A percentile compares a stretch with the other conserved stretches of the same genome.
Evolutionary conservation across 2,888 invertebrate species (phyloP).

Genomic region (Drosophila mayaguana): DNA sequence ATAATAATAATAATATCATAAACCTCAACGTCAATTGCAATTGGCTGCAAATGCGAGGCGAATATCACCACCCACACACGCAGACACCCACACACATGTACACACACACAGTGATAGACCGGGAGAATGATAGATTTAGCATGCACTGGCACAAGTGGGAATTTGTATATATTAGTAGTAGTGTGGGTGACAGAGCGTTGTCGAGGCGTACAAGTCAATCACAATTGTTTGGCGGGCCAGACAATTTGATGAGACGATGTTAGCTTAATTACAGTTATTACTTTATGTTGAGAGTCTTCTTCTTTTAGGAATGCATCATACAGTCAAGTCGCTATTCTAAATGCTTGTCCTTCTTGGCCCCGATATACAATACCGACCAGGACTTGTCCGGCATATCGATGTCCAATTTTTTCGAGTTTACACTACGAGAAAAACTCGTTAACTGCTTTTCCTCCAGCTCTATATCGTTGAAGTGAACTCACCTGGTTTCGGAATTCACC

Average conservation of each 20-base stretch:
- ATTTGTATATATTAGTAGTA: constrained; percentile 50
- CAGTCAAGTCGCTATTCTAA: constrained; percentile 31
- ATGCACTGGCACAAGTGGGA: constrained; percentile 56
- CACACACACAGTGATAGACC: constrained; percentile 1
- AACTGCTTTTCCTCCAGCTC: not conserved
- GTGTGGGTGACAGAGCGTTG: constrained; percentile 41
- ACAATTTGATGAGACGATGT: constrained; percentile 1
- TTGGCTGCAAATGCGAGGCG: constrained; percentile 38
- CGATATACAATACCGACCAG: constrained; percentile 68
- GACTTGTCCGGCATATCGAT: constrained; percentile 70
- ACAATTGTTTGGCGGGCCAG: constrained; percentile 41
- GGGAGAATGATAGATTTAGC: constrained; percentile 26
- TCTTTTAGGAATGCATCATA: not conserved
- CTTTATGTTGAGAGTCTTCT: not conserved
- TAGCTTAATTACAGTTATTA: constrained; percentile 4
- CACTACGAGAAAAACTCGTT: constrained; percentile 8
- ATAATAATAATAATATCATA: too few relatives aligned
- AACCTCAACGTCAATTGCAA: constrained; percentile 58
- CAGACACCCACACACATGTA: constrained; percentile 42
- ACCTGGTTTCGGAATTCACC: constrained; percentile 54
- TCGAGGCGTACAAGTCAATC: constrained; percentile 57
- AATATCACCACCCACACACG: constrained; percentile 50
- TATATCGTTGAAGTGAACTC: not conserved
- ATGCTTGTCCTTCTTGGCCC: constrained; percentile 45
- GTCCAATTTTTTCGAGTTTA: constrained; percentile 23